Conservation (phyloP, 2,888 invertebrate species). For the Choreutis nemorana region DNA sequence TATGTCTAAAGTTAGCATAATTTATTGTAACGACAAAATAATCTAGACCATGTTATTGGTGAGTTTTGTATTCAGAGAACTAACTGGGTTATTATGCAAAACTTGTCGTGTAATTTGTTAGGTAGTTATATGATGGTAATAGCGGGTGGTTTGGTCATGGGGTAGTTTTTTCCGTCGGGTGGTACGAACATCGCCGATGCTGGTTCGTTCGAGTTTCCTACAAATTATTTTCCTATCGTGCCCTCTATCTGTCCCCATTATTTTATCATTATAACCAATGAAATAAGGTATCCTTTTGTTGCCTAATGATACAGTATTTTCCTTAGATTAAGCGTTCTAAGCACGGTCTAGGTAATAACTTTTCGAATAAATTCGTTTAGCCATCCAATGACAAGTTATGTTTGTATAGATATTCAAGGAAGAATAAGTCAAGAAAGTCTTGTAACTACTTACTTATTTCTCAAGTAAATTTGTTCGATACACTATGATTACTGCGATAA, state of each 20-base stretch:
- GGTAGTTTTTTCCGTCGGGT: constrained; percentile 49
- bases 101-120: constrained; percentile 12
- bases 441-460: too few relatives aligned
- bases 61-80: constrained; percentile 10
- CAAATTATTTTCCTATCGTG: constrained; percentile 64
- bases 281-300: too few relatives aligned
- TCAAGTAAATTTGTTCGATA: too few relatives aligned
- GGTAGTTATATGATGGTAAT: constrained; percentile 24
- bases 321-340: constrained; percentile 6
- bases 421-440: too few relatives aligned
- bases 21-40: too few relatives aligned
- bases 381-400: too few relatives aligned
- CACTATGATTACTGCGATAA: too few relatives aligned
- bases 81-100: constrained; percentile 12
- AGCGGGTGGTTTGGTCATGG: constrained; percentile 37
- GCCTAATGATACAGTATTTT: constrained; percentile 25
- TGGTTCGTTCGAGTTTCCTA: constrained; percentile 22
- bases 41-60: constrained; percentile 11
- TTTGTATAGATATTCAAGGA: too few relatives aligned
- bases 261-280: constrained; percentile 61
- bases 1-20: too few relatives aligned
- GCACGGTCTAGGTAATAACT: too few relatives aligned
- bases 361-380: too few relatives aligned
- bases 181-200: constrained; percentile 47
- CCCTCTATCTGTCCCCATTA: constrained; percentile 56